Evolutionary conservation across 1,140 invertebrate species (phyloP).

Genomic region (Rhopalosiphum maidis): DNA sequence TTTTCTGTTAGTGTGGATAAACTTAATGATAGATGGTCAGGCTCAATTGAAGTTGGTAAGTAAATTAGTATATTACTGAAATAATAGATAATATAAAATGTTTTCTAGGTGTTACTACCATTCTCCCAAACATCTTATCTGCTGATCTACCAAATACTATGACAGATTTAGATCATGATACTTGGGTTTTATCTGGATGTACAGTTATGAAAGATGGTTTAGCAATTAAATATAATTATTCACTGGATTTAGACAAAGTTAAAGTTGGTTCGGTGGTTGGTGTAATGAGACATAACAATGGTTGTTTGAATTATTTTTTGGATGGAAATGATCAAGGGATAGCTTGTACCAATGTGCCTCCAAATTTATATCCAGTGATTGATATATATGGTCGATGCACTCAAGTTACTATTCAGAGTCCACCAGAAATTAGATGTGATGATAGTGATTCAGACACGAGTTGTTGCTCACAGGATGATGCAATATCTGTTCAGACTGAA

Average conservation of each 20-base stretch:
- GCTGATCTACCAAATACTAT: conserved; percentile 84
- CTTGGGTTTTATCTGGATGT: conserved; percentile 83
- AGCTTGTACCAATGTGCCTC: conserved; percentile 82
- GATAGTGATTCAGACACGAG: conserved; percentile 51
- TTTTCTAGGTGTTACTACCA: conserved; percentile 78
- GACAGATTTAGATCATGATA: conserved; percentile 90
- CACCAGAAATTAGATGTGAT: conserved; percentile 39
- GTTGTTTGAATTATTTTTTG: conserved; percentile 86
- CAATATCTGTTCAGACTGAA: conserved; percentile 47
- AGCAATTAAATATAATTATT: conserved; percentile 60
- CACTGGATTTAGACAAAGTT: conserved; percentile 60
- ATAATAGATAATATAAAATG: background rate
- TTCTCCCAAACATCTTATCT: conserved; percentile 81
- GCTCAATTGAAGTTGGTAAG: conserved; percentile 83
- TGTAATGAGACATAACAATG: conserved; percentile 86
- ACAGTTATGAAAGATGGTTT: conserved; percentile 61
- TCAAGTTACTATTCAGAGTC: conserved; percentile 69
- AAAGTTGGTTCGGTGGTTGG: conserved; percentile 63
- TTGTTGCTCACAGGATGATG: conserved; percentile 32
- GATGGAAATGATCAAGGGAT: conserved; percentile 90
- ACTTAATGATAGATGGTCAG: conserved; percentile 91
- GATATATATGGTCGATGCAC: conserved; percentile 94
- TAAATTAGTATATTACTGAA: conserved; percentile 47
- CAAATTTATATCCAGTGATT: conserved; percentile 90
- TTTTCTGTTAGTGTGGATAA: conserved; percentile 92